These are phyloP conservation scores for Cryptoleucopteryx plumbea DNA, from an alignment of 2,113 vertebrate genomes.

Conservation along the genomic window DNA sequence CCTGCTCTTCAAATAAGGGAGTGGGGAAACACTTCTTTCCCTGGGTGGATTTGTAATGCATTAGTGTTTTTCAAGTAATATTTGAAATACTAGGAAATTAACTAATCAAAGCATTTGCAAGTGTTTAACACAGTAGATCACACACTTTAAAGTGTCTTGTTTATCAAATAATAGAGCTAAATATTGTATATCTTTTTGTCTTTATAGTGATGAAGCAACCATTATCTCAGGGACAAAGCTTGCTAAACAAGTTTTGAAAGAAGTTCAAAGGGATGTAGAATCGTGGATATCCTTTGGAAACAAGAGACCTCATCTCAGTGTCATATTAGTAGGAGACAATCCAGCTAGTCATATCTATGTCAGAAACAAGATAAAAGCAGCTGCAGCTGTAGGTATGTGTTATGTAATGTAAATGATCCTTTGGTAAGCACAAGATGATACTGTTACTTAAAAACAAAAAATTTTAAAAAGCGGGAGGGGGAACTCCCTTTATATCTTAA, in stretches of 20 bases:
- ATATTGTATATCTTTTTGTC: not conserved
- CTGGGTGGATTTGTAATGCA: fast-evolving
- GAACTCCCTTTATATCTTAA: not conserved
- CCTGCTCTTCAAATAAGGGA: not conserved
- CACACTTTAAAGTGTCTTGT: not conserved
- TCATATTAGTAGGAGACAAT: constrained; percentile 86
- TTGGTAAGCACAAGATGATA: not conserved
- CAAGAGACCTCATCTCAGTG: constrained; percentile 87
- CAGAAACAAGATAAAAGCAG: constrained; percentile 86
- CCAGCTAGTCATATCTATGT: constrained; percentile 89
- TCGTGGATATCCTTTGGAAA: constrained; percentile 82
- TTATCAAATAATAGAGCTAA: not conserved
- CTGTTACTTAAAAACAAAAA: not conserved
- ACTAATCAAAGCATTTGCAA: not conserved
- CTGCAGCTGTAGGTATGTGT: constrained; percentile 83
- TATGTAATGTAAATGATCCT: not conserved
- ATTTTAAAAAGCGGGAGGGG: too few relatives aligned
- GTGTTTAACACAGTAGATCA: not conserved
- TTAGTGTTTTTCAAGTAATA: not conserved
- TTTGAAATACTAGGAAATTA: not conserved
- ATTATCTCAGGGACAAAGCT: constrained; percentile 87
- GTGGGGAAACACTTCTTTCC: not conserved
- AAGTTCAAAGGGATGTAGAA: constrained; percentile 84
- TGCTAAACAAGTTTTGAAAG: constrained; percentile 84
- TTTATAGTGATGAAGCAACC: constrained; percentile 78